A percentile compares a stretch with the other conserved stretches of the same genome.
Evolutionary conservation across 1,140 invertebrate species (phyloP).

Genomic region (Calliphora vicina): DNA sequence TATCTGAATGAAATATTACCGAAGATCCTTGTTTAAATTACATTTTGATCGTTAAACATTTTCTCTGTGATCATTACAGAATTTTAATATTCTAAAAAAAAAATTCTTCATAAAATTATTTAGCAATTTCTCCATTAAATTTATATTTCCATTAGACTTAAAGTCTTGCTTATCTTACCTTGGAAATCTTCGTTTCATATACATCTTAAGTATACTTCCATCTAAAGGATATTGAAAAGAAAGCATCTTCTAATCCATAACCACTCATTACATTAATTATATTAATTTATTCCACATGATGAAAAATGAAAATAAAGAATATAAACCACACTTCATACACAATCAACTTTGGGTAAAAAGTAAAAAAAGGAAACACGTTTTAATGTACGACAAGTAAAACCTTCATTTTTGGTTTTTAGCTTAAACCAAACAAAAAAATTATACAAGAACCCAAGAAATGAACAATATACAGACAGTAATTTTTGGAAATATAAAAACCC

Average conservation of each 20-base stretch:
- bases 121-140: no score
- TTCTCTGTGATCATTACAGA: no score
- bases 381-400: background rate
- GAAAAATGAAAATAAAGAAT: background rate
- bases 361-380: background rate
- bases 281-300: constrained; percentile 34
- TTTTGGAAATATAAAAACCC: background rate
- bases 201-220: background rate
- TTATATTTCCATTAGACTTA: no score
- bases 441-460: background rate
- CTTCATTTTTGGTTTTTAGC: constrained; percentile 3
- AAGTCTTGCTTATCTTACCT: no score
- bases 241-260: background rate
- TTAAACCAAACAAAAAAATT: background rate
- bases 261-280: constrained; percentile 6
- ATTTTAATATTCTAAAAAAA: no score
- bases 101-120: no score
- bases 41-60: no score
- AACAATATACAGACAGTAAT: background rate
- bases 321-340: constrained; percentile 2
- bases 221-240: background rate
- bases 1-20: no score
- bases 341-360: constrained; percentile 1
- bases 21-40: no score
- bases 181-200: no score